Percentiles rank a stretch among this genome's conserved stretches.
Conservation (phyloP, 2,797 vertebrate genomes). For the Aselliscus stoliczkanus region DNA sequence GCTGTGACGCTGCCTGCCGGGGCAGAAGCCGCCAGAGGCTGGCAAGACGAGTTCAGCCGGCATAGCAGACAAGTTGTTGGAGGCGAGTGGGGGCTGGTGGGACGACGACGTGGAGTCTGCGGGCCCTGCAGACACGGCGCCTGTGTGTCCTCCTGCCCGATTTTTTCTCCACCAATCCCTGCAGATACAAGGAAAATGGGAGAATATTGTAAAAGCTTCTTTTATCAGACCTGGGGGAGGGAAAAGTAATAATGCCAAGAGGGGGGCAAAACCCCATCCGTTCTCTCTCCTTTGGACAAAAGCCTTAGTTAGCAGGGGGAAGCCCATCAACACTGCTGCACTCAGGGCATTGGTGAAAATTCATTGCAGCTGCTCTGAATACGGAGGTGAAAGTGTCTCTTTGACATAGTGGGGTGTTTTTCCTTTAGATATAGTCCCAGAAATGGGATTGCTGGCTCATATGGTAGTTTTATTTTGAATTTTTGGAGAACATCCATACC, state of each 20-base stretch:
- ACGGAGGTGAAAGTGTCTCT: neutral
- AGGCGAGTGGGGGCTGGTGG: too few species aligned
- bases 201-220: neutral
- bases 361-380: neutral
- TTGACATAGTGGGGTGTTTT: too few species aligned
- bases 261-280: too few species aligned
- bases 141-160: neutral
- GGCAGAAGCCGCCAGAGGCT: neutral
- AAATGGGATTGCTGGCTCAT: neutral
- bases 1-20: accelerated
- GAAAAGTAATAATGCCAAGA: neutral
- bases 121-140: neutral
- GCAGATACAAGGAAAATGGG: neutral
- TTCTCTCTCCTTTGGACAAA: neutral
- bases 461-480: neutral
- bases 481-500: neutral
- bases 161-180: neutral
- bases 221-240: neutral
- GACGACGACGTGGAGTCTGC: too few species aligned
- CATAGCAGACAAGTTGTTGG: accelerated
- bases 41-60: neutral
- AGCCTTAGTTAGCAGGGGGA: neutral
- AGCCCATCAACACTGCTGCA: neutral
- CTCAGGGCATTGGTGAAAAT: neutral
- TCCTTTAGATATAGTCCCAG: neutral